These are phyloP conservation scores for Campoplex capitator DNA, from an alignment of 2,888 invertebrate genomes.

Conservation along the genomic window DNA sequence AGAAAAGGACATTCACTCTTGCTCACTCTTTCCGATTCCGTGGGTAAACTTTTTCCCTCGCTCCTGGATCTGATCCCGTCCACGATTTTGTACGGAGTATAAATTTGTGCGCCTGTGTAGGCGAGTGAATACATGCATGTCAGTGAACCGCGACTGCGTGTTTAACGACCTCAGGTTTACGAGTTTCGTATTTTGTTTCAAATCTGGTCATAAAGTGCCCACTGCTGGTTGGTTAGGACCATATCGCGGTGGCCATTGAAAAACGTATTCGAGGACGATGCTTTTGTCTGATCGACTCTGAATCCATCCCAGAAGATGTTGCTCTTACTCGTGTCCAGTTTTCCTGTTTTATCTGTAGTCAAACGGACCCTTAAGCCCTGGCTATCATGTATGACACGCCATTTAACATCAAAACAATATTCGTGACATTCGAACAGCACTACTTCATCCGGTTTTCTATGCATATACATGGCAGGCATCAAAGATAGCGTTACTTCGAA, in stretches of 20 bases:
- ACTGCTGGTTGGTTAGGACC: conserved; percentile 24
- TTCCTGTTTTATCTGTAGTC: conserved; percentile 10
- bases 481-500: not conserved
- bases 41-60: conserved; percentile 19
- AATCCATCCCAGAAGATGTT: conserved; percentile 11
- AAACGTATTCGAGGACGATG: conserved; percentile 24
- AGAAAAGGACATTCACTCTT: conserved; percentile 11
- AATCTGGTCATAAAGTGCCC: conserved; percentile 78
- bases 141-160: conserved; percentile 67
- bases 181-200: conserved; percentile 81
- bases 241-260: conserved; percentile 37
- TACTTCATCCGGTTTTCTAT: too few relatives aligned
- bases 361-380: conserved; percentile 22
- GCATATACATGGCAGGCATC: not conserved
- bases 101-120: not conserved
- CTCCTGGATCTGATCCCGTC: conserved; percentile 4
- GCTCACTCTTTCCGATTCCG: conserved; percentile 27
- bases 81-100: conserved; percentile 1
- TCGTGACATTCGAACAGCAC: not conserved
- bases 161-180: conserved; percentile 80
- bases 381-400: not conserved
- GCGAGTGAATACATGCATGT: conserved; percentile 46
- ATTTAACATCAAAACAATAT: not conserved
- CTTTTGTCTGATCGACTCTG: conserved; percentile 49
- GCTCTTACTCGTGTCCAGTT: conserved; percentile 13